Percentiles rank a stretch among this genome's conserved stretches.
Evolutionary conservation across 2,113 vertebrate genomes (phyloP).

Genomic region (Neolamprologus sp.): DNA sequence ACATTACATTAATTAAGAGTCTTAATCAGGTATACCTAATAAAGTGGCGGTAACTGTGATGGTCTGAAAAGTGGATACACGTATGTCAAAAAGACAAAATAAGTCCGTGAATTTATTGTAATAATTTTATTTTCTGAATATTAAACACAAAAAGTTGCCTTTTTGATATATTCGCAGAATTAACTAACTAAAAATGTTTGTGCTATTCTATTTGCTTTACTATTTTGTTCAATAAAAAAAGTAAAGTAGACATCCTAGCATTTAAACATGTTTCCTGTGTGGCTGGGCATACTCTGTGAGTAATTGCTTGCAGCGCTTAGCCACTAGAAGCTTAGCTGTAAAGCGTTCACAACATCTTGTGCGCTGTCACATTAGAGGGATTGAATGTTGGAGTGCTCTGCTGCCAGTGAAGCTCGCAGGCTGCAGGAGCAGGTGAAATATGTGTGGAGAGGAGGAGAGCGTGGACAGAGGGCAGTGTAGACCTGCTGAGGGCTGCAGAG

Average conservation of each 20-base stretch:
- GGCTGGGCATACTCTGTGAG: not conserved
- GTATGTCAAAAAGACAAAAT: not conserved
- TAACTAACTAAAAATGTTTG: not conserved
- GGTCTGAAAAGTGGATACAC: accelerated
- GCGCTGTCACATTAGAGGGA: not conserved
- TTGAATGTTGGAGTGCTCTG: not conserved
- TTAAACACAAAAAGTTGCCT: not conserved
- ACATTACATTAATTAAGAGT: not conserved
- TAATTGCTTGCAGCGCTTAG: not conserved
- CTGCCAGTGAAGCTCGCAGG: not conserved
- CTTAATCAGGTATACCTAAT: not conserved
- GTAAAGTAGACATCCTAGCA: not conserved
- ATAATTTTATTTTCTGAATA: not conserved
- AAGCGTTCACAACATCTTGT: not conserved
- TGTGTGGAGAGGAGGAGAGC: not conserved
- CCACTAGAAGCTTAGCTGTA: not conserved
- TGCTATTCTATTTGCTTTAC: not conserved
- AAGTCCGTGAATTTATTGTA: accelerated
- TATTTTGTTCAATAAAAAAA: not conserved
- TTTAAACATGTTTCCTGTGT: not conserved
- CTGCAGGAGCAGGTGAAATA: not conserved
- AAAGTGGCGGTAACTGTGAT: not conserved
- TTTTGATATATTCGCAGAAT: not conserved
- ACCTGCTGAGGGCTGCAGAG: not conserved
- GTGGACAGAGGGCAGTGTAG: conserved; percentile 42